Evolutionary conservation across 2,888 invertebrate species (phyloP).

Genomic region (Odontomyia ornata): DNA sequence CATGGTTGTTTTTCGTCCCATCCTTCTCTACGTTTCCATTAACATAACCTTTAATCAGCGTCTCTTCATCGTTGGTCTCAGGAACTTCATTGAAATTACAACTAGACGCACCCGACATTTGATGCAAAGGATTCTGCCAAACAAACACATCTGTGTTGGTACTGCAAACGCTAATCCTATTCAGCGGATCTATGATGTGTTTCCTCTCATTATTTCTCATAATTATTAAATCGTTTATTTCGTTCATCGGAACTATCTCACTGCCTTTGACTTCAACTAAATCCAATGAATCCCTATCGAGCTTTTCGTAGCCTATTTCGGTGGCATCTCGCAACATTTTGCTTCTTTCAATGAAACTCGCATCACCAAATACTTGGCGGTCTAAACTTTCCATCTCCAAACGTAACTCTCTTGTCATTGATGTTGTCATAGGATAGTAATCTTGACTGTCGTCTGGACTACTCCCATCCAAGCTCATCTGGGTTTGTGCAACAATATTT

Average conservation of each 20-base stretch:
- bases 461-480: constrained; percentile 66
- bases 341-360: constrained; percentile 39
- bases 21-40: constrained; percentile 55
- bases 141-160: constrained; percentile 76
- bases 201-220: constrained; percentile 56
- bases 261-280: constrained; percentile 60
- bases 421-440: constrained; percentile 87
- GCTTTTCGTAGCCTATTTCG: constrained; percentile 61
- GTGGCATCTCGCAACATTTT: constrained; percentile 41
- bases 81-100: constrained; percentile 53
- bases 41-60: constrained; percentile 28
- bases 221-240: constrained; percentile 58
- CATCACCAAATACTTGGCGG: constrained; percentile 79
- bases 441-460: constrained; percentile 84
- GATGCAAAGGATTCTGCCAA: constrained; percentile 82
- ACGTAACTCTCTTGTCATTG: constrained; percentile 83
- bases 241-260: constrained; percentile 60
- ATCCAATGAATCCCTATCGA: constrained; percentile 63
- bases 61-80: constrained; percentile 44
- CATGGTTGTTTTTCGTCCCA: constrained; percentile 56
- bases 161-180: constrained; percentile 55
- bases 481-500: constrained; percentile 57
- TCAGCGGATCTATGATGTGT: constrained; percentile 56
- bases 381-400: constrained; percentile 85
- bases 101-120: constrained; percentile 63